Evolutionary conservation across 2,797 vertebrate genomes (phyloP), one percentile per base, ranked within the genome.

Genomic region (Novumbra hubbsi): DNA sequence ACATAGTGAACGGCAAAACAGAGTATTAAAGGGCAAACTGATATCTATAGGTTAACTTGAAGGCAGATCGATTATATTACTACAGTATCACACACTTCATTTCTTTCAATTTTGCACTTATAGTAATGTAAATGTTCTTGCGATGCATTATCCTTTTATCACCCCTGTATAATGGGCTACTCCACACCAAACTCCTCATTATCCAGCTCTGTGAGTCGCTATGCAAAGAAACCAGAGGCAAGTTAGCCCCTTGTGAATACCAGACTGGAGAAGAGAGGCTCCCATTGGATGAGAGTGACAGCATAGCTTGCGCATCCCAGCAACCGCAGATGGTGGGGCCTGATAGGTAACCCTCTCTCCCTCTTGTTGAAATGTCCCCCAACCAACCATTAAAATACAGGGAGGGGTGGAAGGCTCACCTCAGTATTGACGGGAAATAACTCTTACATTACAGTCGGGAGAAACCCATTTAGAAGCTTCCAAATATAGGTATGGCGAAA

Each of bases 211-310:
- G 27, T 65, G 64, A 55, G 52, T 65, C 38, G 38, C 68, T 66
- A 73, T 70, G 41, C 74, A 78, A 64, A 71, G 63, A 73, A 41
- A 55, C 70, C 72, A 65, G 71, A 32, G 64, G 71, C 76, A 57
- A 64, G n/a, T 85, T 84, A 80, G 76, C 73, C 76, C 65, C 71
- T 80, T 74, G 72, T 80, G 70, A 85, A 81, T 79, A 80, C 70
- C 60, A 73, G 66, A 77, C 76, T 80, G 52, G 73, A 75, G 77
- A 72, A 79, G 48, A 27, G 32, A 73, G 66, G 67, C 45, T 72
- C 71, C 68, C 62, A 65, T 76, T 73, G 72, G 73, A 66, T 68
- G 68, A 71, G 67, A 60, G 63, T 50, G 67, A 78, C 50, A 60
- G 48, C 62, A 63, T 67, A 21, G 64, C 24, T 17, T 49, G 73